Percentiles rank a stretch among this genome's conserved stretches.
phyloP scores from a whole-genome alignment of 30 jellyfish, hydroid and myxozoan species.

The Aurelia aurita region DNA sequence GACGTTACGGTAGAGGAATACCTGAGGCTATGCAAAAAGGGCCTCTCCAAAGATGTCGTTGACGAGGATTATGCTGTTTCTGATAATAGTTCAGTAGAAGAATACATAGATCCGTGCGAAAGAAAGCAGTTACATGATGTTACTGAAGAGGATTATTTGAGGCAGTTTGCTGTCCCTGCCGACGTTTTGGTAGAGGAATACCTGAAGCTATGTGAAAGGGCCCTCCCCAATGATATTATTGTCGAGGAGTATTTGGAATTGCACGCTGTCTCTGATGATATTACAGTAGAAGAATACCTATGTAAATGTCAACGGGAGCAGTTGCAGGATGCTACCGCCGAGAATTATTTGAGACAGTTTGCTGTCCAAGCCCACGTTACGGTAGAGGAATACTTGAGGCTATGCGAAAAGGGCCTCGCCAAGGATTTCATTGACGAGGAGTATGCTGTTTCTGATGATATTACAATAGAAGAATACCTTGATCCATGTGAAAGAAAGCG shows the following conservation, averaged over 20 bases:
- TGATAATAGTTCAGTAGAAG: slow-evolving; percentile 47
- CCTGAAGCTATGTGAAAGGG: neutral
- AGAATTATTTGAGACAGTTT: neutral
- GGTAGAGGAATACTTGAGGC: neutral
- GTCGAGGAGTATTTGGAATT: slow-evolving; percentile 24
- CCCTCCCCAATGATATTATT: neutral
- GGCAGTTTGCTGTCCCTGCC: slow-evolving; percentile 2
- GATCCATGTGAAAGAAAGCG: neutral
- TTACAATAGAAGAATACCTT: slow-evolving; percentile 28
- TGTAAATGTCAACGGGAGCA: neutral
- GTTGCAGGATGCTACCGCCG: neutral
- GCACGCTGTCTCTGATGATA: neutral
- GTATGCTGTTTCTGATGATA: slow-evolving; percentile 1
- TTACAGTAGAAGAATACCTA: slow-evolving; percentile 36
- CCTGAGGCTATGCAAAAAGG: neutral
- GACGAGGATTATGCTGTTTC: too few species aligned
- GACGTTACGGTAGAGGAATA: slow-evolving; percentile 32
- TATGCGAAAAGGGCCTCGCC: neutral
- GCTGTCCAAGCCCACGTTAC: neutral
- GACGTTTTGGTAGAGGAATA: neutral
- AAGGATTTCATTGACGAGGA: slow-evolving; percentile 24
- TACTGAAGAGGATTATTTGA: slow-evolving; percentile 45
- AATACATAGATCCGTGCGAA: too few species aligned
- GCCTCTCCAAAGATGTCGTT: too few species aligned
- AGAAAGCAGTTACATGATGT: neutral